Evolutionary conservation across 2,113 vertebrate species (phyloP), one percentile per base, ranked within the genome.

Genomic region (Okapia johnstoni): DNA sequence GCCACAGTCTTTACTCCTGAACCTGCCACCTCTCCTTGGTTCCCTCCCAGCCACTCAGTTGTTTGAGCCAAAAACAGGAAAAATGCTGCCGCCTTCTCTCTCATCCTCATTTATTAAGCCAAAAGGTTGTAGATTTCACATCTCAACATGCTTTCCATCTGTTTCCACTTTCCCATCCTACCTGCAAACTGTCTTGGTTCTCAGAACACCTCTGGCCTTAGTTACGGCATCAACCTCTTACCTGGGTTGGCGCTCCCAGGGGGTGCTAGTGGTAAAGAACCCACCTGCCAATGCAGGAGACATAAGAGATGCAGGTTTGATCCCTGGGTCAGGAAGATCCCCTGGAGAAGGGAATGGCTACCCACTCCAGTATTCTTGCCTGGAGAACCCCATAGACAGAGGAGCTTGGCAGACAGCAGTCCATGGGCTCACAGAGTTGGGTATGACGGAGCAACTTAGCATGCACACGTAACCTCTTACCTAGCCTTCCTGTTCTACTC

Each of bases 201-300:
- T 95, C 7, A 16, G 13, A 54, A 25, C 9, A 7, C 61, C 16
- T 25, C 54, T 57, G 79, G 16, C 48, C 84, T 46, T 7, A 48
- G 8, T n/a, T 7, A 2, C 28, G 5, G 1, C 2, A 5, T 2
- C 14, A 7, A 8, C 50, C 57, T 28, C 54, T 46, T 14, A 0
- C 54, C 12, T 28, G 1, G 33, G 33, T 36, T 66, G 63, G 63
- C 1, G 33, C 63, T 19, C 19, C 33, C 63, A n/a, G 19, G n/a
- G 36, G n/a, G 63, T 0, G 5, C 63, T 70, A 70, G n/a, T 36
- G 63, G 63, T 36, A 21, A 70, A 70, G 63, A 70, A 21, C 63
- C 19, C 63, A 23, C 19, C 63, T 70, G 63, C 19, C n/a, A 70
- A 12, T 70, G 63, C n/a, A 70, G 19, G 63, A 70, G 63, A 36